These are phyloP conservation scores for Marisa cornuarietis DNA, from an alignment of 1,140 invertebrate genomes.

Conservation along the genomic window DNA sequence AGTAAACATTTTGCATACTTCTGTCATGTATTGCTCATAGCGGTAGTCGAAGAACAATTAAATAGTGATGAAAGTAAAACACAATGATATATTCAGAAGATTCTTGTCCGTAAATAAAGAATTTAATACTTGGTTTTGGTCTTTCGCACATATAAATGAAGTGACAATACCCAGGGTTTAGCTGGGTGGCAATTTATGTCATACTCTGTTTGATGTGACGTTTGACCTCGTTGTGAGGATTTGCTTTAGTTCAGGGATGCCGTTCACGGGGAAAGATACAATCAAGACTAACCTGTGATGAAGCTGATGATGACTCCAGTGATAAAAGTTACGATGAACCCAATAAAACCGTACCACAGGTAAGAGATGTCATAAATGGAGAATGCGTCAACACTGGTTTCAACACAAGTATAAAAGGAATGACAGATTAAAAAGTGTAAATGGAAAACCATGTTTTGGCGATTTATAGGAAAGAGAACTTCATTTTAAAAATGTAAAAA, in stretches of 20 bases:
- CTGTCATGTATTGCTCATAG: too few species aligned
- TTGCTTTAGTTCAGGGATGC: too few species aligned
- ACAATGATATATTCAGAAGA: neutral
- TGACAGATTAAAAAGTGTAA: neutral
- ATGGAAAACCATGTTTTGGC: neutral
- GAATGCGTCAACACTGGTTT: neutral
- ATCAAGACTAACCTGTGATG: conserved; percentile 25
- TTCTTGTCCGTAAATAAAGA: neutral
- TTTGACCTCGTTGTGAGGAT: neutral
- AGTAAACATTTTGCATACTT: too few species aligned
- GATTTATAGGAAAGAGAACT: neutral
- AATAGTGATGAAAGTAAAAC: neutral
- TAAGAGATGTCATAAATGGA: conserved; percentile 35
- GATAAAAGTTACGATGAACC: conserved; percentile 21
- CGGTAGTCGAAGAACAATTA: neutral
- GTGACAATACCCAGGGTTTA: neutral
- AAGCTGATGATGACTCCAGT: conserved; percentile 27
- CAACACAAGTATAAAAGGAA: neutral
- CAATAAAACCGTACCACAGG: conserved; percentile 28
- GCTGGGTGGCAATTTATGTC: neutral
- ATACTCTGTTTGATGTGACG: neutral
- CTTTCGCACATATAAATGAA: neutral
- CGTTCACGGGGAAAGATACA: too few species aligned
- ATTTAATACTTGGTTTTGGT: neutral
- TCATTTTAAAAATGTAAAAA: too few species aligned